These are phyloP conservation scores for Chaetodon trifascialis DNA, from an alignment of 2,113 vertebrate species.

Conservation along the genomic window DNA sequence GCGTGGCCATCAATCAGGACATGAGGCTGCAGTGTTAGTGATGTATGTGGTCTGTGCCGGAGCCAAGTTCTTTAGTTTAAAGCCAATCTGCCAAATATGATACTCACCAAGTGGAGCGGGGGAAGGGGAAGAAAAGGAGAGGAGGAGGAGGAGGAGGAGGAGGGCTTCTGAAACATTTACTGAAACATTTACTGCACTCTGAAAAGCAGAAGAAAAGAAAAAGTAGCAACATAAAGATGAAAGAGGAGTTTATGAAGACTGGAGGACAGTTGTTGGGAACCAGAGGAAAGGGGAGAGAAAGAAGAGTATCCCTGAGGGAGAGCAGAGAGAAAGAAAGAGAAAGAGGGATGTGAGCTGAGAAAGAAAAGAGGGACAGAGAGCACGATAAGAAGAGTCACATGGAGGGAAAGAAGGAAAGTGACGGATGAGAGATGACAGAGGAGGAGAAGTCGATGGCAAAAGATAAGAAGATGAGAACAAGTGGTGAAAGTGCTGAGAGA, in stretches of 20 bases:
- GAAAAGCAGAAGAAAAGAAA: slow-evolving; percentile 23
- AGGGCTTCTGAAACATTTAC: slow-evolving; percentile 42
- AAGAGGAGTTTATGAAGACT: not conserved
- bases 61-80: slow-evolving; percentile 51
- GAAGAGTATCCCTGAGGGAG: not conserved
- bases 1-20: slow-evolving; percentile 28
- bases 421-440: not conserved
- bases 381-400: not conserved
- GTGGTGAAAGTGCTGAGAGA: not conserved
- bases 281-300: not conserved
- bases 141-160: not conserved
- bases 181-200: no score
- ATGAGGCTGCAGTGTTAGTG: slow-evolving; percentile 15
- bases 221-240: slow-evolving; percentile 6
- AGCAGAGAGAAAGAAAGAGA: not conserved
- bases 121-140: not conserved
- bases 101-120: slow-evolving; percentile 39
- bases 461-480: slow-evolving; percentile 2
- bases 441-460: not conserved
- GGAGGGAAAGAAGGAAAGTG: not conserved
- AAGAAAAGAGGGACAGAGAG: not conserved
- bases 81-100: slow-evolving; percentile 54
- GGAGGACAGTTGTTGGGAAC: not conserved
- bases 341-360: not conserved
- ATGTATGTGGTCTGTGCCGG: slow-evolving; percentile 46